phyloP scores from a whole-genome alignment of 2,113 vertebrate genomes.

The Petrocephalus zakoni region DNA sequence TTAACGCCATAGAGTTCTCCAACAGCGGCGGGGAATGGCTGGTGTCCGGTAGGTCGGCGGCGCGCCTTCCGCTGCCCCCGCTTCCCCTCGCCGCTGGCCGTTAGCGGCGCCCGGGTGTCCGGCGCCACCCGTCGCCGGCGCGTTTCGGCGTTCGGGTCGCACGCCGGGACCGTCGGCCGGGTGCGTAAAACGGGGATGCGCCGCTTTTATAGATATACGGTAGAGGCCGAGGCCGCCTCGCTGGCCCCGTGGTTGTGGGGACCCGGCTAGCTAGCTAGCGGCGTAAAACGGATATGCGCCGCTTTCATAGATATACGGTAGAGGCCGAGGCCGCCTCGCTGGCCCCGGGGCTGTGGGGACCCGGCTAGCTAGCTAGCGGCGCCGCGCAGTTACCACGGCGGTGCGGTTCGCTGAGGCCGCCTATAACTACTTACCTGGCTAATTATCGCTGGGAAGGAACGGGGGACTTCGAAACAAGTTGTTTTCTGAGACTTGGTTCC shows the following conservation, averaged over 20 bases:
- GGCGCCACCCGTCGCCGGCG: no score
- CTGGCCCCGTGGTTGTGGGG: no score
- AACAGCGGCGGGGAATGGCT: conserved; percentile 96
- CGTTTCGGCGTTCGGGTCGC: neutral
- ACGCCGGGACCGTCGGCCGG: neutral
- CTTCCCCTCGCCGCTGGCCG: neutral
- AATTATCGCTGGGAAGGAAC: neutral
- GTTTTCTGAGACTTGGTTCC: neutral
- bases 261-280: no score
- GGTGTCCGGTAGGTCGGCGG: conserved; percentile 80
- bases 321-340: conserved; percentile 31
- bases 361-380: neutral
- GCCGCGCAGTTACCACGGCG: neutral
- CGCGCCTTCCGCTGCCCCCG: conserved; percentile 33
- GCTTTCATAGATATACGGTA: conserved; percentile 22
- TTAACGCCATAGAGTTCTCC: conserved; percentile 99
- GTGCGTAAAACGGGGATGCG: neutral
- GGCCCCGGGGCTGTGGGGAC: no score
- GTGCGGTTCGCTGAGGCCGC: neutral
- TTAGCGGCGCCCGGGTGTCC: no score
- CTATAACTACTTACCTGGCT: neutral
- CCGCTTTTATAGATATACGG: conserved; percentile 19
- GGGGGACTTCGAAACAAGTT: neutral
- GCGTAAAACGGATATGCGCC: neutral
- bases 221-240: conserved; percentile 30